Evolutionary conservation across 2,888 invertebrate genomes (phyloP).

Genomic region (Kryphioiulus occultus): DNA sequence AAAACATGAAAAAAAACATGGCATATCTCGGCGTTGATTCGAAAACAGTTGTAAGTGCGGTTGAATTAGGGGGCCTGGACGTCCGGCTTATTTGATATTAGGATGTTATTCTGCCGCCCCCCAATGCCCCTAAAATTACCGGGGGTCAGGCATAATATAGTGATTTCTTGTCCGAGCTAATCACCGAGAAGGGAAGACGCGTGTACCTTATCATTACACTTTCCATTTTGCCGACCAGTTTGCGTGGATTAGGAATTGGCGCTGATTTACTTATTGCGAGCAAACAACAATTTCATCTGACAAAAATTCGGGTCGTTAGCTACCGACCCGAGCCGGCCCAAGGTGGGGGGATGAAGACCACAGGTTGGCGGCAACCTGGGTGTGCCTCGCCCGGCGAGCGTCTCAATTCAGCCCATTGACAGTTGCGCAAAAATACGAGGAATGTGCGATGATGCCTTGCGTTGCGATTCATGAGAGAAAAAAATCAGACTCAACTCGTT

Average conservation of each 20-base stretch:
- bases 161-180: background rate
- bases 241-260: slow-evolving; percentile 44
- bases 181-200: background rate
- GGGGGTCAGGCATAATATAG: background rate
- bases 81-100: slow-evolving; percentile 9
- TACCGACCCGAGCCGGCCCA: background rate
- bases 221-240: slow-evolving; percentile 20
- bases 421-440: background rate
- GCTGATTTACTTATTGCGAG: slow-evolving; percentile 48
- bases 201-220: background rate
- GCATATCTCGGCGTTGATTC: background rate
- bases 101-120: background rate
- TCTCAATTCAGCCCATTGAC: slow-evolving; percentile 33
- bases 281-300: slow-evolving; percentile 51
- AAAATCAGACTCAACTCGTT: background rate
- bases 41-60: background rate
- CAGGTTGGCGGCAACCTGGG: slow-evolving; percentile 41
- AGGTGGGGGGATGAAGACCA: slow-evolving; percentile 36
- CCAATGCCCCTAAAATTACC: background rate
- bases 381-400: slow-evolving; percentile 42
- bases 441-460: background rate
- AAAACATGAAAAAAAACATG: background rate
- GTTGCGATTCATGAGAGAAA: background rate
- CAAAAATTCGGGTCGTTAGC: slow-evolving; percentile 39
- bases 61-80: background rate